Evolutionary conservation across 2,113 vertebrate species (phyloP).

Genomic region (Oncorhynchus masou): DNA sequence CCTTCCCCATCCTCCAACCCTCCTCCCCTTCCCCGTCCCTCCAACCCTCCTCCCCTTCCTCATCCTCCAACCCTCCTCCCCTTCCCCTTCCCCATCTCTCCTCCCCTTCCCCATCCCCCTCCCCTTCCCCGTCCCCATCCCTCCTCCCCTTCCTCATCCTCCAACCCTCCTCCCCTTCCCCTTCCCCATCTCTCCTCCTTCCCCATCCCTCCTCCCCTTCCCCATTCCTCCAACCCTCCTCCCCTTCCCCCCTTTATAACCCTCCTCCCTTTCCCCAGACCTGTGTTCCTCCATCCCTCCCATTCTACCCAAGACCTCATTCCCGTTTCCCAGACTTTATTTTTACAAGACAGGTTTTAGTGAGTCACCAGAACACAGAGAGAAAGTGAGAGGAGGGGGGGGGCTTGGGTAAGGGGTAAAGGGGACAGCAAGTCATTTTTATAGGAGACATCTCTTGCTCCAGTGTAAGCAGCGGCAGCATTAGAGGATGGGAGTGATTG

Average conservation of each 20-base stretch:
- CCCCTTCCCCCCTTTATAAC: neutral
- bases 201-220: neutral
- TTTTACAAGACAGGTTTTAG: conserved; percentile 76
- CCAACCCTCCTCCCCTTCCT: too few relatives aligned
- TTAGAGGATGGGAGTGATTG: neutral
- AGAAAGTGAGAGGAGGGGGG: conserved; percentile 5
- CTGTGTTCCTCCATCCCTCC: conserved; percentile 40
- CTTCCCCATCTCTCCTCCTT: neutral
- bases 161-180: too few relatives aligned
- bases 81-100: too few relatives aligned
- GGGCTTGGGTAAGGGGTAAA: neutral
- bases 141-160: too few relatives aligned
- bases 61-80: too few relatives aligned
- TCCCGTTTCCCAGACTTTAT: conserved; percentile 43
- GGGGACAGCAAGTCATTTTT: neutral
- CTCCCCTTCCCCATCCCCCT: too few relatives aligned
- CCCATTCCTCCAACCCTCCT: neutral
- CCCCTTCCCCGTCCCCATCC: too few relatives aligned
- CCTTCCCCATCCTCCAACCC: too few relatives aligned
- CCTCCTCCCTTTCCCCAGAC: neutral
- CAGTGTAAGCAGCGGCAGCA: neutral
- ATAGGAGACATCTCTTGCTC: neutral
- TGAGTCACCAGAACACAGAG: conserved; percentile 60
- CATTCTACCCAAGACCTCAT: neutral
- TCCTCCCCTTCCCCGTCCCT: too few relatives aligned